Evolutionary conservation across 2,888 invertebrate genomes (phyloP), one percentile per base, ranked within the genome.

Genomic region (Bellardia pandia): DNA sequence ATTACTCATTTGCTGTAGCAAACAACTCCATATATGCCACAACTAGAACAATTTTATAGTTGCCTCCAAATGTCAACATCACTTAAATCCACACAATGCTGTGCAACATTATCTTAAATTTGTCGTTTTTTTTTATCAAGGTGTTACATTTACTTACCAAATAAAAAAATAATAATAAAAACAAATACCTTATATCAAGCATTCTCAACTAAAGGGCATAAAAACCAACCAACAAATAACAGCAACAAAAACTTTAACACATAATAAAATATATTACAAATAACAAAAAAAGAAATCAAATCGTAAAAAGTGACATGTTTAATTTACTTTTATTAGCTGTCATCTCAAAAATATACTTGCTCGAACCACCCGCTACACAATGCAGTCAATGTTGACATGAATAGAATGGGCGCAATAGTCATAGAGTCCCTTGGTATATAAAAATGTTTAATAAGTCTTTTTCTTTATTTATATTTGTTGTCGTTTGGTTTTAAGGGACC

Each of bases 291-390:
- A 53, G 75, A 79, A 79, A 51, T 42, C 53, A 80, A 71, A 76
- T 84, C 86, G 79, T 86, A 86, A 86, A 86, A 80, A 51, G 79
- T 77, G 83, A 83, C 79, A 86, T 58, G 75, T 83, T 76, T 83
- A 86, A 86, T 83, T 83, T 86, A 86, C 71, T 83, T 86, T 86
- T 86, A 86, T 86, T 86, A 86, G 79, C 80, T 81, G 84, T 77
- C 80, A 80, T 79, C 78, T 14, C 48, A 81, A 72, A 53, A 51
- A 62, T 33, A 80, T 62, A 30, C 30, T 64, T 71, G 7, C 7
- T 6, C 14, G 42, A 69, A 53, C 51, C 62, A 56, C 51, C 40
- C 68, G 56, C 60, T 81, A 77, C 64, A 48, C 66, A 51, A 23
- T 2, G 62, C 30, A 72, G 72, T 16, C 40, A 3, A 9, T 45